Percentiles rank a stretch among this genome's conserved stretches.
Evolutionary conservation across 1,140 invertebrate species (phyloP).

Genomic region (Brachionus sp.): DNA sequence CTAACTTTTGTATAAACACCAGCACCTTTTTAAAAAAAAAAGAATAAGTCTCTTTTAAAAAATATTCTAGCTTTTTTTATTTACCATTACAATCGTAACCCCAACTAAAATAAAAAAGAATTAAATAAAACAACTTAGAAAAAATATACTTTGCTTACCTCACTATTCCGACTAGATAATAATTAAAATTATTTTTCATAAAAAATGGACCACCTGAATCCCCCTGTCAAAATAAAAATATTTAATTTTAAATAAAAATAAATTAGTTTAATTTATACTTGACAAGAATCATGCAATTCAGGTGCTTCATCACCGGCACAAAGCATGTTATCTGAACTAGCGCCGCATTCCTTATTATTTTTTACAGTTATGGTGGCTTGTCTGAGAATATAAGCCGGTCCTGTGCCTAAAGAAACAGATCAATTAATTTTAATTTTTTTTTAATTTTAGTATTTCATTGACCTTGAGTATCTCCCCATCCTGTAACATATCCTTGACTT

Average conservation of each 20-base stretch:
- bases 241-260: not conserved
- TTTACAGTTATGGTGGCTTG: slow-evolving; percentile 29
- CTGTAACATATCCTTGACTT: slow-evolving; percentile 42
- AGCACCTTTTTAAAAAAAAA: not conserved
- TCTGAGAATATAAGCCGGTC: slow-evolving; percentile 21
- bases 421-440: not conserved
- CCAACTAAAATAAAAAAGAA: slow-evolving; percentile 7
- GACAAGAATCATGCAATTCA: slow-evolving; percentile 43
- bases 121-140: not conserved
- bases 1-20: slow-evolving; percentile 42
- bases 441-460: not conserved
- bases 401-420: not conserved
- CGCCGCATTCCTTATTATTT: slow-evolving; percentile 40
- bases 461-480: slow-evolving; percentile 46
- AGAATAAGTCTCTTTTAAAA: not conserved
- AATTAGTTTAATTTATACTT: not conserved
- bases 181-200: slow-evolving; percentile 39
- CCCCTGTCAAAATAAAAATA: not conserved
- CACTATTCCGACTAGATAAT: slow-evolving; percentile 36
- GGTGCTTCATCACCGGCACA: slow-evolving; percentile 39
- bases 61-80: not conserved
- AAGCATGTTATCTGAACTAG: slow-evolving; percentile 41
- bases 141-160: not conserved
- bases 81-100: slow-evolving; percentile 43
- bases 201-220: slow-evolving; percentile 43